phyloP scores from a whole-genome alignment of 2,797 vertebrate species.

The Hippocampus kuda region DNA sequence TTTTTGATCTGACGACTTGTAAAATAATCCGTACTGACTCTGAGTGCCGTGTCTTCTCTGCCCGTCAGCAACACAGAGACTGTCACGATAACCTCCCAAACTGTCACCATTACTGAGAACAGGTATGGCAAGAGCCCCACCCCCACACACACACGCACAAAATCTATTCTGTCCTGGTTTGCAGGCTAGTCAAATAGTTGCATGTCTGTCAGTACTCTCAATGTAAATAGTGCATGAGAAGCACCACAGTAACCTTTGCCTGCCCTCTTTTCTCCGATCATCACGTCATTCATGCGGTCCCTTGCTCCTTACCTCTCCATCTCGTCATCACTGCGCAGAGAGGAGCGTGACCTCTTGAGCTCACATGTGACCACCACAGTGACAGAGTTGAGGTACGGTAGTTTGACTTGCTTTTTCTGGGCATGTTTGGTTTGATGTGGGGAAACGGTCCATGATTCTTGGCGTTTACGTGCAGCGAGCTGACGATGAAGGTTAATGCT shows the following conservation, averaged over 20 bases:
- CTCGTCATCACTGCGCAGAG: slow-evolving; percentile 16
- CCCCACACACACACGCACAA: slow-evolving; percentile 8
- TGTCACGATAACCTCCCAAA: slow-evolving; percentile 43
- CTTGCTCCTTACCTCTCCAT: slow-evolving; percentile 6
- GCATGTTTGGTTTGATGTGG: not conserved
- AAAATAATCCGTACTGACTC: slow-evolving; percentile 33
- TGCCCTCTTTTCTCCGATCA: slow-evolving; percentile 35
- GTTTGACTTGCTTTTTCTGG: slow-evolving; percentile 16
- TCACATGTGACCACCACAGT: slow-evolving; percentile 31
- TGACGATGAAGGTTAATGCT: not conserved
- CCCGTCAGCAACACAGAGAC: slow-evolving; percentile 45
- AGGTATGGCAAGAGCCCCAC: slow-evolving; percentile 22
- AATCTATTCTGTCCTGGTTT: slow-evolving; percentile 36
- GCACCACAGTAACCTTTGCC: slow-evolving; percentile 45
- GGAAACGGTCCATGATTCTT: not conserved
- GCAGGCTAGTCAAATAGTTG: slow-evolving; percentile 31
- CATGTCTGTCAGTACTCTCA: slow-evolving; percentile 11
- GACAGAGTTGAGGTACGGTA: slow-evolving; percentile 37
- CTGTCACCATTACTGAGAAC: slow-evolving; percentile 47
- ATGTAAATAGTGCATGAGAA: slow-evolving; percentile 57
- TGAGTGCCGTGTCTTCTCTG: slow-evolving; percentile 27
- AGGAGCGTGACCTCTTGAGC: slow-evolving; percentile 29
- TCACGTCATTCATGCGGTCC: slow-evolving; percentile 29
- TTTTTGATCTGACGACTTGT: slow-evolving; percentile 32
- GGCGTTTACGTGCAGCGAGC: slow-evolving; percentile 27